These are phyloP conservation scores for Melanerpes formicivorus DNA, from an alignment of 2,113 vertebrate genomes.

Conservation along the genomic window DNA sequence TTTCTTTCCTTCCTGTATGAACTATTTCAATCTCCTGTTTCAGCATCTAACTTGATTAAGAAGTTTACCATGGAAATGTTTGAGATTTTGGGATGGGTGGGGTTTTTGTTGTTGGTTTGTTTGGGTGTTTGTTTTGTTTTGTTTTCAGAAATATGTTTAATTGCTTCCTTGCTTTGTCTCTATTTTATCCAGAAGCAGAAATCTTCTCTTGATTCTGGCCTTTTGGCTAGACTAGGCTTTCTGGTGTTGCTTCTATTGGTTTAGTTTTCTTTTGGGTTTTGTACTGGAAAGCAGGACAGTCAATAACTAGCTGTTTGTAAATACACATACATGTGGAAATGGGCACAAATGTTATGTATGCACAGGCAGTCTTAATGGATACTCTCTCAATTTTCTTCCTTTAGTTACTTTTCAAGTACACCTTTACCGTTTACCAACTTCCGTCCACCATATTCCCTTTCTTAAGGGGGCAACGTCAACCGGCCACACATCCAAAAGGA, in stretches of 20 bases:
- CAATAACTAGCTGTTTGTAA: neutral
- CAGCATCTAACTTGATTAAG: neutral
- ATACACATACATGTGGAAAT: neutral
- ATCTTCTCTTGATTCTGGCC: neutral
- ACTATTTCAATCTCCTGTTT: neutral
- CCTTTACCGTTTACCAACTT: no score
- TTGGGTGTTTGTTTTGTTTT: neutral
- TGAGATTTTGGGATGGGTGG: neutral
- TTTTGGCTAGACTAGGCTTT: neutral
- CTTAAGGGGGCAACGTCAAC: no score
- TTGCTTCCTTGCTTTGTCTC: slow-evolving; percentile 28
- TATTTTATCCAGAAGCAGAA: slow-evolving; percentile 7
- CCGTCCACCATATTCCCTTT: no score
- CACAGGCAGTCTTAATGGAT: neutral
- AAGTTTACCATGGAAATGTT: neutral
- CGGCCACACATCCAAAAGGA: neutral
- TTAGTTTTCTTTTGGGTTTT: neutral
- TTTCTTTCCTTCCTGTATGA: neutral
- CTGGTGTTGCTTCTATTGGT: neutral
- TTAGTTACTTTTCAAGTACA: neutral
- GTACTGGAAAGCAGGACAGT: neutral
- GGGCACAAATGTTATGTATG: neutral
- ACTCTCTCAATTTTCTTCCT: neutral
- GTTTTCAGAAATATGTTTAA: neutral
- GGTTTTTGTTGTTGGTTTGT: no score